These are phyloP conservation scores for Pantherophis vulpinus DNA, from an alignment of 2,797 vertebrate genomes.

Conservation along the genomic window DNA sequence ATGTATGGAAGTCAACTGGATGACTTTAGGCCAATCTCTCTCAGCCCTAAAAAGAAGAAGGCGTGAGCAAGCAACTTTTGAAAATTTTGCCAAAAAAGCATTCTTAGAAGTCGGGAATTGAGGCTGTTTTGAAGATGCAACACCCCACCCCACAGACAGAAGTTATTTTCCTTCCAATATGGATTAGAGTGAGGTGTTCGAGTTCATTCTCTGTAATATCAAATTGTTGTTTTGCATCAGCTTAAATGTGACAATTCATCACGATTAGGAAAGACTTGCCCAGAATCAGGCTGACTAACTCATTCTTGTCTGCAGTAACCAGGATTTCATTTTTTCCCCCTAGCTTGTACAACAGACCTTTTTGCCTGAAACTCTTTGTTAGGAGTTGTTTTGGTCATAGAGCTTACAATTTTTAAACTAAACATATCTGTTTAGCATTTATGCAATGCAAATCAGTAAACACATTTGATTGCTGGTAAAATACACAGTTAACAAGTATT, in stretches of 20 bases:
- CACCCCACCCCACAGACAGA: background rate
- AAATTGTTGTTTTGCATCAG: background rate
- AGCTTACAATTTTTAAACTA: background rate
- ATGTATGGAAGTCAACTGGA: background rate
- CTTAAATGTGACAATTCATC: background rate
- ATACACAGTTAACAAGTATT: background rate
- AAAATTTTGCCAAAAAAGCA: background rate
- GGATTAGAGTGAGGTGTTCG: background rate
- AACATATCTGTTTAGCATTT: background rate
- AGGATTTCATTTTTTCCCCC: background rate
- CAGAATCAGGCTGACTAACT: background rate
- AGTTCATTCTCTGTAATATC: background rate
- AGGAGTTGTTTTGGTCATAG: background rate
- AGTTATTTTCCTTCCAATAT: background rate
- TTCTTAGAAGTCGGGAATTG: background rate
- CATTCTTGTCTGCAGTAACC: background rate
- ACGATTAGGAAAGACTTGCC: background rate
- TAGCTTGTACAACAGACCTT: background rate
- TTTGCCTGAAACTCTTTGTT: background rate
- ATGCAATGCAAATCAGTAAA: background rate
- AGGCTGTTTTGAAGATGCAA: background rate
- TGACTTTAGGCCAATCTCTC: background rate
- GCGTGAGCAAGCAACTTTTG: background rate
- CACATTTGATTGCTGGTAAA: background rate
- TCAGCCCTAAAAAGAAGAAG: background rate